phyloP scores from a whole-genome alignment of 2,113 vertebrate species.

The Psilopsiagon aurifrons region DNA sequence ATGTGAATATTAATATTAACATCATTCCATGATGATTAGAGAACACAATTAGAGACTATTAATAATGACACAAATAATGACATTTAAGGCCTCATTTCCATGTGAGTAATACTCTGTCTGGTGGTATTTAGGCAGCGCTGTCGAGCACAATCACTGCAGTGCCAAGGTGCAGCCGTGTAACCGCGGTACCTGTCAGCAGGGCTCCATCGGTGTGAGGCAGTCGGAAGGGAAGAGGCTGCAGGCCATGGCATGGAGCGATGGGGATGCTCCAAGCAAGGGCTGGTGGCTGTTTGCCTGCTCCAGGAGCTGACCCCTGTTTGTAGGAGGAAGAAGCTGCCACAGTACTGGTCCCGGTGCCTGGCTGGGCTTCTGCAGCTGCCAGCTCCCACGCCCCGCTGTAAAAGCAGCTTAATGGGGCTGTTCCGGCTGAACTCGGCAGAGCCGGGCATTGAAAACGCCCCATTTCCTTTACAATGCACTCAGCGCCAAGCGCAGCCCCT shows the following conservation, averaged over 20 bases:
- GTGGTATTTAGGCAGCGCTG: conserved; percentile 81
- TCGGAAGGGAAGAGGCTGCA: background rate
- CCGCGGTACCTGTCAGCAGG: background rate
- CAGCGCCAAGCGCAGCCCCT: conserved; percentile 58
- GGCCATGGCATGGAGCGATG: background rate
- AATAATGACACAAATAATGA: conserved; percentile 89
- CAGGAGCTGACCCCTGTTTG: background rate
- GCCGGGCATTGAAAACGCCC: background rate
- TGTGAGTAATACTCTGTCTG: conserved; percentile 82
- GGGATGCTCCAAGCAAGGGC: fast-evolving
- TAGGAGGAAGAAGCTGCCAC: background rate
- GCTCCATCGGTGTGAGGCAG: background rate
- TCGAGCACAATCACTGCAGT: conserved; percentile 72
- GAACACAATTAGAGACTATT: conserved; percentile 87
- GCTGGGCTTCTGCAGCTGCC: background rate
- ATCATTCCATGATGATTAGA: conserved; percentile 86
- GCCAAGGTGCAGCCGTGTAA: conserved; percentile 28
- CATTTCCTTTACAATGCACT: background rate
- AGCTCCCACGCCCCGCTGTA: background rate
- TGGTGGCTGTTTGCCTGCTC: background rate
- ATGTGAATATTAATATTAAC: conserved; percentile 87
- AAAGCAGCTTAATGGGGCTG: conserved; percentile 15
- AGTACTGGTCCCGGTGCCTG: background rate
- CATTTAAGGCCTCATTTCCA: conserved; percentile 84
- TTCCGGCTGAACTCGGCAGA: background rate